Percentiles rank a stretch among this genome's conserved stretches.
Evolutionary conservation across 2,888 invertebrate species (phyloP).

Genomic region (Glaucopsyche alexis): DNA sequence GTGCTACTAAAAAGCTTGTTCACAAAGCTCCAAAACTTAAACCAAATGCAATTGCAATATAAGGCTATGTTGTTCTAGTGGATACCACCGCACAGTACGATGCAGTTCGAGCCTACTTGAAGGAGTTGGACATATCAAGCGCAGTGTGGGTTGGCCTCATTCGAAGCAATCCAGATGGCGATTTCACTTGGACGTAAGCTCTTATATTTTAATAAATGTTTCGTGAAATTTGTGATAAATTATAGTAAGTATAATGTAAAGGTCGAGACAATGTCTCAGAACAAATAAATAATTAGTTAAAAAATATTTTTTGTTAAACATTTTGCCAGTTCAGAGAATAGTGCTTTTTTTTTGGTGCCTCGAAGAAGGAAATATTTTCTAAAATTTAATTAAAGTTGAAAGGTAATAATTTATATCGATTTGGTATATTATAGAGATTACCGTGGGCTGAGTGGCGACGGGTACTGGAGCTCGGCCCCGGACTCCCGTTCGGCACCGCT

Average conservation of each 20-base stretch:
- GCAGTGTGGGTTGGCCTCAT: conserved; percentile 90
- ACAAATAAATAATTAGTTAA: conserved; percentile 3
- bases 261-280: not conserved
- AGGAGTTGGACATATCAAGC: conserved; percentile 87
- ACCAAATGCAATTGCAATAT: not conserved
- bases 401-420: not conserved
- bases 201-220: not conserved
- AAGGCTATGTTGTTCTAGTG: conserved; percentile 70
- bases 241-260: not conserved
- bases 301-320: not conserved
- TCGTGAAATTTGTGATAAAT: not conserved
- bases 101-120: conserved; percentile 87
- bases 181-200: conserved; percentile 89
- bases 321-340: not conserved
- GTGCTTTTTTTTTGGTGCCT: not conserved
- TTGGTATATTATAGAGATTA: conserved; percentile 71
- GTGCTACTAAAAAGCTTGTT: too few species aligned
- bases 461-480: conserved; percentile 87
- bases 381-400: not conserved
- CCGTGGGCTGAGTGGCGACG: conserved; percentile 80
- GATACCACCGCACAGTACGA: conserved; percentile 89
- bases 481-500: conserved; percentile 81
- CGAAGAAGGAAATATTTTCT: not conserved
- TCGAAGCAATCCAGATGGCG: conserved; percentile 84
- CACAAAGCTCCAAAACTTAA: not conserved